Conservation (phyloP, 1,140 invertebrate genomes). For the Coenobita brevimanus region DNA sequence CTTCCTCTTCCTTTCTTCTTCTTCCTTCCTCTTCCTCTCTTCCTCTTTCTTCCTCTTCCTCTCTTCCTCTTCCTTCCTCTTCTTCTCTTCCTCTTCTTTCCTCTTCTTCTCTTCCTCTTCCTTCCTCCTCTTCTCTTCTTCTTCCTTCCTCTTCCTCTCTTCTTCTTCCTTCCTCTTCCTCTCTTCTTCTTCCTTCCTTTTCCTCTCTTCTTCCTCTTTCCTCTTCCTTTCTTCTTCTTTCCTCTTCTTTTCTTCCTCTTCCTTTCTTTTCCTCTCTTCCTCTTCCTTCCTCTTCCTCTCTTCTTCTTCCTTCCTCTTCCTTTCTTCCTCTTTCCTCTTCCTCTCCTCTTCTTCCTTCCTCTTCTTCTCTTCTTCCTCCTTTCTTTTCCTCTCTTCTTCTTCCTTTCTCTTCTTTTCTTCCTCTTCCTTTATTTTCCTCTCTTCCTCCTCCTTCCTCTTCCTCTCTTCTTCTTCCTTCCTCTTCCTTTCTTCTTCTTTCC, state of each 20-base stretch:
- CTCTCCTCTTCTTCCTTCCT: neutral
- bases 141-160: neutral
- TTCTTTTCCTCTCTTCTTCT: neutral
- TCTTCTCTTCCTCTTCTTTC: neutral
- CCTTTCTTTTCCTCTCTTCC: conserved; percentile 18
- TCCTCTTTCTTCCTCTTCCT: neutral
- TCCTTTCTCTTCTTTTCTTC: neutral
- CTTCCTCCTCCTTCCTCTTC: neutral
- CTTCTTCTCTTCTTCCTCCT: conserved; percentile 17
- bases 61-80: neutral
- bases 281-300: conserved; percentile 7
- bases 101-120: neutral
- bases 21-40: neutral
- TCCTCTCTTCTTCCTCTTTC: neutral
- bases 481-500: neutral
- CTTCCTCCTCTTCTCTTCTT: neutral
- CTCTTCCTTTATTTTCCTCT: neutral
- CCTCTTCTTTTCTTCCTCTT: conserved; percentile 15
- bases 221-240: conserved; percentile 1
- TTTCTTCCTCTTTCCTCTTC: neutral
- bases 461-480: neutral
- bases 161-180: neutral
- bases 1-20: neutral
- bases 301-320: conserved; percentile 10
- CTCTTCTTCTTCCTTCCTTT: neutral